Evolutionary conservation across 2,113 vertebrate genomes (phyloP).

Genomic region (Chaetorhynchus papuensis): DNA sequence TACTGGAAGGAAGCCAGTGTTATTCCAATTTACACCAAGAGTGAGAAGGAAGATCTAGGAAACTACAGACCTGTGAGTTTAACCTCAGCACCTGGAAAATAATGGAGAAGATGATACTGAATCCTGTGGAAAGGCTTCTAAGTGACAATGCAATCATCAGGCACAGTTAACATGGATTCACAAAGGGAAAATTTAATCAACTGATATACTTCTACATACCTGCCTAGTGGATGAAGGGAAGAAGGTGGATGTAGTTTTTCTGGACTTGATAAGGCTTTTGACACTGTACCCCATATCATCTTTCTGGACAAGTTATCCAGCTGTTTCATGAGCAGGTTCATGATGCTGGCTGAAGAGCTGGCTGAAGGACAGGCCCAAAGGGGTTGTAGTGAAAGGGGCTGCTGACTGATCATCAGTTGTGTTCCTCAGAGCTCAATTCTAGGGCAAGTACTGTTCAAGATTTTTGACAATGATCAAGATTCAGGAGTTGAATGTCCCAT

Average conservation of each 20-base stretch:
- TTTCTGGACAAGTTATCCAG: background rate
- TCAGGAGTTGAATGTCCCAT: background rate
- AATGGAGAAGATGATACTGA: background rate
- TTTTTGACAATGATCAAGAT: background rate
- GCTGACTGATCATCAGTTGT: rapidly evolving
- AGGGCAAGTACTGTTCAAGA: background rate
- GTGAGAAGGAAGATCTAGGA: background rate
- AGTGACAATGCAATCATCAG: background rate
- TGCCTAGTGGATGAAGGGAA: rapidly evolving
- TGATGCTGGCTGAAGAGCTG: background rate
- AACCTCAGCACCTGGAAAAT: background rate
- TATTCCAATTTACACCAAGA: background rate
- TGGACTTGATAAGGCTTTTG: background rate
- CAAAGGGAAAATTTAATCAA: background rate
- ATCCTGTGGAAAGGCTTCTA: background rate
- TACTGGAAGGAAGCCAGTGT: background rate
- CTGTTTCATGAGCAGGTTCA: background rate
- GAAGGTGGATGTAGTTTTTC: background rate
- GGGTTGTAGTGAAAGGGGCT: background rate
- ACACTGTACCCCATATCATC: background rate
- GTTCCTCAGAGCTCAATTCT: background rate
- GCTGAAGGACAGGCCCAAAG: background rate
- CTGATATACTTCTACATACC: rapidly evolving
- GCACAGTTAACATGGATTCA: rapidly evolving
- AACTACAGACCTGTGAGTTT: background rate